Percentiles rank a stretch among this genome's conserved stretches.
These are phyloP conservation scores for Pseudoips prasinana DNA, from an alignment of 2,888 invertebrate genomes.

Conservation along the genomic window DNA sequence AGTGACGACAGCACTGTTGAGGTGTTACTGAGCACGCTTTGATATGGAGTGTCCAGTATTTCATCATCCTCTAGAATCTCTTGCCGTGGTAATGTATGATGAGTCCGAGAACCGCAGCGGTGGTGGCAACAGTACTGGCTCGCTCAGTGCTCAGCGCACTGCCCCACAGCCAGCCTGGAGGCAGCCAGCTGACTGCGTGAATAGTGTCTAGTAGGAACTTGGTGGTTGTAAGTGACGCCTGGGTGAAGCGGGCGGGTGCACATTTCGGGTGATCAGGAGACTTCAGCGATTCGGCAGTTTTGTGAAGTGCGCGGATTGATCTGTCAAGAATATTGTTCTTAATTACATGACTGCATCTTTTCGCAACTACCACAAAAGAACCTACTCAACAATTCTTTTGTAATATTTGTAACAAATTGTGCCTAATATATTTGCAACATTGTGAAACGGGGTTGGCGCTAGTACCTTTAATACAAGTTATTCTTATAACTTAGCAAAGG, in stretches of 20 bases:
- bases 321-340: conserved; percentile 32
- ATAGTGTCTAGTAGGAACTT: conserved; percentile 84
- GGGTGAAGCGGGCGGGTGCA: conserved; percentile 57
- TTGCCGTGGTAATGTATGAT: conserved; percentile 63
- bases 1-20: too few species aligned
- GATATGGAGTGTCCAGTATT: too few species aligned
- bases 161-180: conserved; percentile 91
- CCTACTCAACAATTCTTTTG: not conserved
- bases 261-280: conserved; percentile 49
- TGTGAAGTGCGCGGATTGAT: conserved; percentile 60
- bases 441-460: too few species aligned
- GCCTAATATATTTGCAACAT: too few species aligned
- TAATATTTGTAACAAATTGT: not conserved
- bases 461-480: not conserved
- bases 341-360: too few species aligned
- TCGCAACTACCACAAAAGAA: not conserved
- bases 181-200: conserved; percentile 91
- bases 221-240: conserved; percentile 57
- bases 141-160: conserved; percentile 76
- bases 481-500: not conserved
- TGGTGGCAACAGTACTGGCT: conserved; percentile 53
- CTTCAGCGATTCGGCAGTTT: conserved; percentile 43
- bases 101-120: conserved; percentile 55
- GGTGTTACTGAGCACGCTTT: too few species aligned
- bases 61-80: conserved; percentile 29